Conservation (phyloP, 1,140 invertebrate genomes). For the Kradibia gibbosae region DNA sequence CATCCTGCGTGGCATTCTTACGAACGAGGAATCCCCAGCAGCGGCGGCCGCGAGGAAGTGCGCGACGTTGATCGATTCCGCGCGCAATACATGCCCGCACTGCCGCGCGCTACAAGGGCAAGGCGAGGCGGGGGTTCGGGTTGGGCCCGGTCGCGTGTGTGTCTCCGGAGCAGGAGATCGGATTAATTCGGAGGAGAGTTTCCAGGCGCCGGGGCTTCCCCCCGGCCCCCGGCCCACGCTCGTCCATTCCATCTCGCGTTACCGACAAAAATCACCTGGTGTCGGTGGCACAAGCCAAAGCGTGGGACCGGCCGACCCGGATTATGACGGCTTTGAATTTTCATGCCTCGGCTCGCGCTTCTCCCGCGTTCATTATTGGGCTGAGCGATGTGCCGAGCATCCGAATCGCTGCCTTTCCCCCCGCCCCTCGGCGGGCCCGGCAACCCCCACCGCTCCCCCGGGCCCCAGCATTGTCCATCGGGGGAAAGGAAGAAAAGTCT, state of each 20-base stretch:
- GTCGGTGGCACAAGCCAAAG: conserved; percentile 29
- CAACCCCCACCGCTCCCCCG: background rate
- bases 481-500: background rate
- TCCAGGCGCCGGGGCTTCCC: conserved; percentile 28
- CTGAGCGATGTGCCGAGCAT: conserved; percentile 2
- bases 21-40: too few relatives aligned
- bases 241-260: conserved; percentile 36
- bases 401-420: conserved; percentile 1
- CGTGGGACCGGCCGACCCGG: conserved; percentile 44
- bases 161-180: background rate
- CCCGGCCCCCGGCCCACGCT: conserved; percentile 2
- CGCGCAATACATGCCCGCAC: background rate
- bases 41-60: background rate
- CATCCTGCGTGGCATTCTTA: background rate
- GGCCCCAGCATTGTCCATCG: background rate
- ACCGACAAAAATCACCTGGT: conserved; percentile 46
- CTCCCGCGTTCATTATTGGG: background rate
- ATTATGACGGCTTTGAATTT: conserved; percentile 44
- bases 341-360: conserved; percentile 2
- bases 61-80: background rate
- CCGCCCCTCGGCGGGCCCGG: background rate
- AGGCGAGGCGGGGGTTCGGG: too few relatives aligned
- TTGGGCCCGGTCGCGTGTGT: too few relatives aligned
- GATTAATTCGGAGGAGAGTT: conserved; percentile 43
- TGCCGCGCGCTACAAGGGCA: too few relatives aligned